phyloP scores from a whole-genome alignment of 2,797 vertebrate genomes.

The Argya squamiceps region DNA sequence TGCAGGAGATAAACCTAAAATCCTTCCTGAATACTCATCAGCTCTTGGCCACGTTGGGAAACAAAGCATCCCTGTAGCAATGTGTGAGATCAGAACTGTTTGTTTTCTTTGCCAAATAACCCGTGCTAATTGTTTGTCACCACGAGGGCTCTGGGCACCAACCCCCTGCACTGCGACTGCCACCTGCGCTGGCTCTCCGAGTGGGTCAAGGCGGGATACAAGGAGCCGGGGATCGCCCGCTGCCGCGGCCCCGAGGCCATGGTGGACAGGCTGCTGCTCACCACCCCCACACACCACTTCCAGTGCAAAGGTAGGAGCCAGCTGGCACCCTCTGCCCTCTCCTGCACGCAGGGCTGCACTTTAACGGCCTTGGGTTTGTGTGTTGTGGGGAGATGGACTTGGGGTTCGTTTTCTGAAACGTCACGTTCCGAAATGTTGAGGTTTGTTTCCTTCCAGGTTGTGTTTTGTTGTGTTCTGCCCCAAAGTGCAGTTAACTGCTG shows the following conservation, averaged over 20 bases:
- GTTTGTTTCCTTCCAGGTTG: background rate
- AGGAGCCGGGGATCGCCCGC: constrained; percentile 97
- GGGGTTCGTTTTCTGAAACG: background rate
- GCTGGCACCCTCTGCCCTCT: background rate
- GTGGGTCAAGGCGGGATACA: constrained; percentile 97
- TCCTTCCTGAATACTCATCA: background rate
- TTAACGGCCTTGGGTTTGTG: rapidly evolving
- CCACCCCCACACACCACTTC: constrained; percentile 92
- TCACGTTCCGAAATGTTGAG: rapidly evolving
- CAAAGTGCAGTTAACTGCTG: background rate
- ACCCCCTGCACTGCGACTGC: constrained; percentile 96
- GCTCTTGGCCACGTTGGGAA: background rate
- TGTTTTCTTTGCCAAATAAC: background rate
- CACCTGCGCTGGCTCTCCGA: constrained; percentile 95
- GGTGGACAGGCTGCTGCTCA: constrained; percentile 93
- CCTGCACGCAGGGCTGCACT: rapidly evolving
- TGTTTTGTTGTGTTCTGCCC: background rate
- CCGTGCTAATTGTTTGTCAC: background rate
- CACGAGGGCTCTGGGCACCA: constrained; percentile 92
- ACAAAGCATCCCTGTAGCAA: background rate
- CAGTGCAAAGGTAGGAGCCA: constrained; percentile 90
- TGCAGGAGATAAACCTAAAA: background rate
- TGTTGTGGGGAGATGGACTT: rapidly evolving
- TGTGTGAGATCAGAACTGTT: background rate
- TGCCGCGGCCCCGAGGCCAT: constrained; percentile 92